Evolutionary conservation across 2,113 vertebrate species (phyloP).

Genomic region (Regulus satrapa): DNA sequence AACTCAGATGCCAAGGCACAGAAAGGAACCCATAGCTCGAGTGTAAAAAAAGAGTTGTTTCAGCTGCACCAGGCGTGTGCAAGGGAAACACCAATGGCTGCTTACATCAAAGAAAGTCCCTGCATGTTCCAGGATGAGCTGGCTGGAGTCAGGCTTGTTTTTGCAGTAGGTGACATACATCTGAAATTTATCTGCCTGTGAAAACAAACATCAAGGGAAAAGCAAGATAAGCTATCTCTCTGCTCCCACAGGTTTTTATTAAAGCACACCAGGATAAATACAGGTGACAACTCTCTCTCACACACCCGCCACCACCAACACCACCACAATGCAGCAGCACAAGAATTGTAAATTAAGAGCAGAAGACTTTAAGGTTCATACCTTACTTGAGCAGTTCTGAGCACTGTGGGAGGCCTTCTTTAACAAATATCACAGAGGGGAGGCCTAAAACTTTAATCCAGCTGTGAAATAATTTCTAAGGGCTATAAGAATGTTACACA

Average conservation of each 20-base stretch:
- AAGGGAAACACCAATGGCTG: not conserved
- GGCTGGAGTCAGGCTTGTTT: constrained; percentile 98
- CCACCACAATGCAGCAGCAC: not conserved
- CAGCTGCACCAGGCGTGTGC: not conserved
- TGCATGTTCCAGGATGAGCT: constrained; percentile 95
- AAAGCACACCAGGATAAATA: not conserved
- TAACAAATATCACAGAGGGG: not conserved
- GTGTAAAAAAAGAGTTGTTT: not conserved
- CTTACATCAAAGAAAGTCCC: constrained; percentile 97
- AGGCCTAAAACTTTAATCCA: not conserved
- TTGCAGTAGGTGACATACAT: constrained; percentile 99
- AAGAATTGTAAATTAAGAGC: not conserved
- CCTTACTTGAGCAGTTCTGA: not conserved
- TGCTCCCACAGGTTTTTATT: not conserved
- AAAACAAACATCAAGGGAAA: constrained; percentile 60
- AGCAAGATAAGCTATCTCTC: constrained; percentile 1
- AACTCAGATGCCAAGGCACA: not conserved
- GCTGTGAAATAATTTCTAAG: not conserved
- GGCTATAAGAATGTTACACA: not conserved
- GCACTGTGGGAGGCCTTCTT: not conserved
- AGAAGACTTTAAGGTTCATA: not conserved
- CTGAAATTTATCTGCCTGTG: constrained; percentile 97
- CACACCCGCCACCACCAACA: not conserved
- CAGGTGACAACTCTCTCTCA: not conserved
- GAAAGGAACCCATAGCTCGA: not conserved